Percentiles rank a stretch among this genome's conserved stretches.
Conservation (phyloP, 2,797 vertebrate species). For the Crypturellus tataupa region DNA sequence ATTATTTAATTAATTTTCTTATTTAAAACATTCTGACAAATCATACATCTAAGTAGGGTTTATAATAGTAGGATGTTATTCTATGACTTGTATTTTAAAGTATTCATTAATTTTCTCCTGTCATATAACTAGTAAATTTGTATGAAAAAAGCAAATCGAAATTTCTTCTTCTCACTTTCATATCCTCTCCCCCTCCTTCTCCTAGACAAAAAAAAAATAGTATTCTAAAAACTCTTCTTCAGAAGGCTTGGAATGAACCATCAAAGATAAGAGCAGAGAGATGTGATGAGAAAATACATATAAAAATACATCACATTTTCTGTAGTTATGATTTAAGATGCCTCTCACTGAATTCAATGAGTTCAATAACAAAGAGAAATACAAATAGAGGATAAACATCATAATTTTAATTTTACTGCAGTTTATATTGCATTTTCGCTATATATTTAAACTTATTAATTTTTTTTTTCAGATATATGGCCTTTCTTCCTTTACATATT, state of each 20-base stretch:
- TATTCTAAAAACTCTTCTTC: not conserved
- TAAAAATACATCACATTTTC: not conserved
- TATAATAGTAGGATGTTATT: not conserved
- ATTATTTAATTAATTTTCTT: not conserved
- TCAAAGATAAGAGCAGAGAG: not conserved
- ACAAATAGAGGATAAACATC: not conserved
- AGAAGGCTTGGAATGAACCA: not conserved
- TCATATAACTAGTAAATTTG: not conserved
- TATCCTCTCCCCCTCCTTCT: rapidly evolving
- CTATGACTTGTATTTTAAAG: not conserved
- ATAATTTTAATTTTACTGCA: not conserved
- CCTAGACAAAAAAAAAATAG: not conserved
- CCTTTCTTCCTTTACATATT: not conserved
- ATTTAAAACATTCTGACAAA: not conserved
- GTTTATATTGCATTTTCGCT: not conserved
- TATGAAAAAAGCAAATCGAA: not conserved
- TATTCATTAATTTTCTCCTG: not conserved
- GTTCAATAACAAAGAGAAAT: not conserved
- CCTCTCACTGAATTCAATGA: not conserved
- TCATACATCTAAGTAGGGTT: not conserved
- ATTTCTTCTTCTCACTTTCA: not conserved
- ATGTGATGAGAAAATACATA: not conserved
- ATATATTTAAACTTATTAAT: not conserved
- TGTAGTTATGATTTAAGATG: not conserved
- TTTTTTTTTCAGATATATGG: not conserved